Conservation (phyloP, 35 echinoderm and acorn worm genomes). For the Apostichopus parvimensis region DNA sequence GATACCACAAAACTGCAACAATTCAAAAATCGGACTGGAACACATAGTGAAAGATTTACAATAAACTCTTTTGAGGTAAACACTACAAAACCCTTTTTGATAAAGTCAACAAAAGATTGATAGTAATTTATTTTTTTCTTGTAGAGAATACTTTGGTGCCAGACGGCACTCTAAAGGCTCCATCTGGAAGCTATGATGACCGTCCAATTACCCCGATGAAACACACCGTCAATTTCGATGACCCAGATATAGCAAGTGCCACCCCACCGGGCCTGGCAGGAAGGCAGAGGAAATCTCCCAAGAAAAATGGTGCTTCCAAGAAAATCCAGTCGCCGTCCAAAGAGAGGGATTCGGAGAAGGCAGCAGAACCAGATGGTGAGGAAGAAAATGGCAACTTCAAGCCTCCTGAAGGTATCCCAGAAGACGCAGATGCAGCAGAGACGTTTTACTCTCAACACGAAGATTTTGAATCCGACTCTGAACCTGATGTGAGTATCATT, state of each 20-base stretch:
- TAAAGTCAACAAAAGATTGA: too few relatives aligned
- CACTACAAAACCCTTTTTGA: too few relatives aligned
- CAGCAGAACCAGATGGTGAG: constrained; percentile 5
- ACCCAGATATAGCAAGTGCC: constrained; percentile 87
- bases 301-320: constrained; percentile 53
- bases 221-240: constrained; percentile 67
- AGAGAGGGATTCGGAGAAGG: not conserved
- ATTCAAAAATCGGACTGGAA: too few relatives aligned
- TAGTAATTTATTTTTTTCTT: not conserved
- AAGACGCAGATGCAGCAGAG: constrained; percentile 87
- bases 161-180: constrained; percentile 26
- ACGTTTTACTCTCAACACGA: constrained; percentile 95
- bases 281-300: not conserved
- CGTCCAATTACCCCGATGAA: constrained; percentile 95
- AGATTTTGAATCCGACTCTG: constrained; percentile 96
- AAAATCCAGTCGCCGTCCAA: constrained; percentile 12
- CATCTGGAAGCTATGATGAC: constrained; percentile 55
- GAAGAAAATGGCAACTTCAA: constrained; percentile 30
- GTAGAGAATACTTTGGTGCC: not conserved
- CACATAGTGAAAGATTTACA: too few relatives aligned
- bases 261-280: constrained; percentile 77
- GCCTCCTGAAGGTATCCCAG: constrained; percentile 74
- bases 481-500: constrained; percentile 57
- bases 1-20: too few relatives aligned
- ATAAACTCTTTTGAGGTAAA: too few relatives aligned